These are phyloP conservation scores for Oostethus manadensis DNA, from an alignment of 2,113 vertebrate species.

Conservation along the genomic window DNA sequence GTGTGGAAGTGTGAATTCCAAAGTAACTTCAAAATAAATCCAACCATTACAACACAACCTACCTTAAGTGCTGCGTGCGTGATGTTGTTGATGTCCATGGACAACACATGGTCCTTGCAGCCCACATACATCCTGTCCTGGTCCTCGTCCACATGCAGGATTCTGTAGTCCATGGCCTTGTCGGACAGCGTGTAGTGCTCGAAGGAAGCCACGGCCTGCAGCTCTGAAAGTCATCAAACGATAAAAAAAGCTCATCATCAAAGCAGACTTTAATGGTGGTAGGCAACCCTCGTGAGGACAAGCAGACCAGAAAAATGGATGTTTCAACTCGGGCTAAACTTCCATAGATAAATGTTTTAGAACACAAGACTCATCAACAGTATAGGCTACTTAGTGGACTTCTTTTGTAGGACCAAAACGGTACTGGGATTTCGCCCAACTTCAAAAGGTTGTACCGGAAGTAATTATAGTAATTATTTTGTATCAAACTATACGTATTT, in stretches of 20 bases:
- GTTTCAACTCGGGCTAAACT: too few species aligned
- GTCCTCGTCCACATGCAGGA: constrained; percentile 97
- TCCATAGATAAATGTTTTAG: too few species aligned
- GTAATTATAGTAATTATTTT: too few species aligned
- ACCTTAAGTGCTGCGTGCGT: constrained; percentile 86
- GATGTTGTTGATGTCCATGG: constrained; percentile 98
- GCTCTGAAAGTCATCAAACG: constrained; percentile 70
- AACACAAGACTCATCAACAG: neutral
- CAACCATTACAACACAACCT: constrained; percentile 53
- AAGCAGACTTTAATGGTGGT: neutral
- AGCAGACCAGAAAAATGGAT: constrained; percentile 5
- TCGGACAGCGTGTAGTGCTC: constrained; percentile 85
- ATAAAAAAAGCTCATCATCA: neutral
- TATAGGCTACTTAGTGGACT: neutral
- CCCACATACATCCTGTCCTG: constrained; percentile 96
- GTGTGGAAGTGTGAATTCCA: too few species aligned
- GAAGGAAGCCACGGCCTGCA: constrained; percentile 82
- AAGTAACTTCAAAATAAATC: too few species aligned
- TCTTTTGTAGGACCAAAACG: neutral
- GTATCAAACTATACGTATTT: too few species aligned
- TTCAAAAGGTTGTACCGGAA: too few species aligned
- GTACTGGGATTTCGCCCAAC: neutral
- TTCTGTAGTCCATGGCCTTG: constrained; percentile 90
- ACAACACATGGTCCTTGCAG: constrained; percentile 94
- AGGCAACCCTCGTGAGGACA: neutral